Conservation (phyloP, 2,113 vertebrate species). For the Thermophis baileyi region DNA sequence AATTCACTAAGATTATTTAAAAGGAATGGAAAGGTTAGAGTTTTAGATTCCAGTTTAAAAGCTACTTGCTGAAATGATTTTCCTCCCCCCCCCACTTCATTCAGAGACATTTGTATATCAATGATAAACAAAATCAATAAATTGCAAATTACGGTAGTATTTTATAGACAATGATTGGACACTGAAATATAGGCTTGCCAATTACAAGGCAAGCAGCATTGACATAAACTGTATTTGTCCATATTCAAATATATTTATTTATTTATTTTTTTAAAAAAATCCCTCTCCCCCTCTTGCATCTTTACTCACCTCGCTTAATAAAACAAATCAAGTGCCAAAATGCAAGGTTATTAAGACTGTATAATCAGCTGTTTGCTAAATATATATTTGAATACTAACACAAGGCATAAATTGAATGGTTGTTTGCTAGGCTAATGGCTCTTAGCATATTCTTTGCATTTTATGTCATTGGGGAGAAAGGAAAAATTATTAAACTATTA, state of each 20-base stretch:
- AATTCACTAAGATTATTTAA: not conserved
- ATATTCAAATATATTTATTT: slow-evolving; percentile 2
- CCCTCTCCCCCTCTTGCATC: not conserved
- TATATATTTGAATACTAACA: slow-evolving; percentile 1
- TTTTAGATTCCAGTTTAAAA: slow-evolving; percentile 1
- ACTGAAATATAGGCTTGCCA: slow-evolving; percentile 9
- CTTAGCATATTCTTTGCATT: not conserved
- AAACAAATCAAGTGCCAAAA: slow-evolving; percentile 13
- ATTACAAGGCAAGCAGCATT: not conserved
- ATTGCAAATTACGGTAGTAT: not conserved
- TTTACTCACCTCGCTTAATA: not conserved
- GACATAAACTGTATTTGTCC: not conserved
- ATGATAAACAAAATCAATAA: slow-evolving; percentile 1
- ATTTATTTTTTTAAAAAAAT: not conserved
- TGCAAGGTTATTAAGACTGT: slow-evolving; percentile 1
- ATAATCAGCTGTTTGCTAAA: slow-evolving; percentile 16
- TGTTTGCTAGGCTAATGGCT: not conserved
- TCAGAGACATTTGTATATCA: not conserved
- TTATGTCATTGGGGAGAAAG: not conserved
- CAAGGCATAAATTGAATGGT: not conserved
- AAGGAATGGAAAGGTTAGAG: slow-evolving; percentile 9
- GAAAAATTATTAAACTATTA: not conserved
- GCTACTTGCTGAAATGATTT: not conserved
- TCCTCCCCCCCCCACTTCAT: no score
- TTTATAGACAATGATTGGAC: not conserved